Base-by-base conservation (phyloP, 2,888 invertebrate genomes). In the Parnassius glacialis region DNA sequence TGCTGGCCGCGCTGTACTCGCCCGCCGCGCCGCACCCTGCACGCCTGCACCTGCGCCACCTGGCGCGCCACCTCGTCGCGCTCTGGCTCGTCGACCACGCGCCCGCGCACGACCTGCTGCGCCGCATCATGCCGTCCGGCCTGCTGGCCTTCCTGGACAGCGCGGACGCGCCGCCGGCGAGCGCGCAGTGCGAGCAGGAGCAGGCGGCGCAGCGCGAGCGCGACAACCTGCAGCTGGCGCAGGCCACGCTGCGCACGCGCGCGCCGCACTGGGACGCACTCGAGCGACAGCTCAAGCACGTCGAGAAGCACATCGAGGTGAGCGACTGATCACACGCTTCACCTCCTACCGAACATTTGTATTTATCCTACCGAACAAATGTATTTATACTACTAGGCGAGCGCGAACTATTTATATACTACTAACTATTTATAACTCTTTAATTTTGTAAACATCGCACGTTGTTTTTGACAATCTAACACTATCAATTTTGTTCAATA, bases 41-140 rank as follows among this genome's bases (percentile, higher is more conserved):
- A 52, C 89, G 97, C 70, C 90, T 97, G 54, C 96, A 97, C 2
- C 96, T 97, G 80, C 92, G 98, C 58, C 99, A 99, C 82, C 91
- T 99, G 57, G 98, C 98, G 65, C 70, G 92, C 0, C 99, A 99
- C 87, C 92, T 99, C 59, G 96, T 99, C 50, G 97, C 97, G 3
- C 92, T 99, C 45, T 99, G 99, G 99, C 94, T 98, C 10, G 97
- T 97, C 0, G 98, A 97, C 59, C 98, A 99, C 88, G 95, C 96
- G 42, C 96, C 96, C 12, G 98, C 98, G 3, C 95, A 96, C 93
- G 95, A 95, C 34, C 91, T 99, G 53, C 93, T 99, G 44, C 93
- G 94, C 69, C 92, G 98, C 78, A 96, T 98, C 70, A 94, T 99
- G 98, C 99, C 99, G 0, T 94, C 96, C 65, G 99, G 99, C 45